These are phyloP conservation scores for Empis stercorea DNA, from an alignment of 2,888 invertebrate genomes.

Conservation along the genomic window DNA sequence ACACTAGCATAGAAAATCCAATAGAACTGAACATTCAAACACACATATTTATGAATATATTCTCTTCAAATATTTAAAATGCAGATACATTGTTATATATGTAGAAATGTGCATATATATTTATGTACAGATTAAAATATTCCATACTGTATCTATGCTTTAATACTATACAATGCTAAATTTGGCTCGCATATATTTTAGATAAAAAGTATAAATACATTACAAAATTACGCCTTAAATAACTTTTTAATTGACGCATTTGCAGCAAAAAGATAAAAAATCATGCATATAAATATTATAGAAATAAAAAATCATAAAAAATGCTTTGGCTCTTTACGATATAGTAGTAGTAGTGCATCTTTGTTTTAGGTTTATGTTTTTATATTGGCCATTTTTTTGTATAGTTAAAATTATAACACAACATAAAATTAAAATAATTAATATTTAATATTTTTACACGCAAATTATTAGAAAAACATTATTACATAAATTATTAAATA, in stretches of 20 bases:
- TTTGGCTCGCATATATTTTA: constrained; percentile 9
- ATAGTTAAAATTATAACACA: background rate
- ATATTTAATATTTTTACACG: too few species aligned
- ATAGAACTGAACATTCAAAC: background rate
- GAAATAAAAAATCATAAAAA: too few species aligned
- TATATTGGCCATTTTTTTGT: background rate
- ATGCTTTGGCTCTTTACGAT: background rate
- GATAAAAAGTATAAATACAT: constrained; percentile 12
- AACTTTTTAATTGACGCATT: constrained; percentile 17
- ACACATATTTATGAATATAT: too few species aligned
- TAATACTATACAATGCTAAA: background rate
- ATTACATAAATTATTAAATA: too few species aligned
- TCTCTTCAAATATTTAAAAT: constrained; percentile 8
- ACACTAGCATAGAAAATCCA: background rate
- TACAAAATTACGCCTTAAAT: constrained; percentile 17
- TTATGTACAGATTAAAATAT: background rate
- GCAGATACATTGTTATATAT: constrained; percentile 8
- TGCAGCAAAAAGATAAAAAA: constrained; percentile 15
- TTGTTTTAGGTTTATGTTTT: background rate
- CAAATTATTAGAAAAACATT: too few species aligned
- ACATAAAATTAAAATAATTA: too few species aligned
- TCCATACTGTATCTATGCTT: background rate
- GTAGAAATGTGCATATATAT: background rate
- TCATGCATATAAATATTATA: constrained; percentile 8
- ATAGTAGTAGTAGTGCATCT: too few species aligned